Base-by-base conservation (phyloP, 2,888 invertebrate species). In the Xiphydria camelus region DNA sequence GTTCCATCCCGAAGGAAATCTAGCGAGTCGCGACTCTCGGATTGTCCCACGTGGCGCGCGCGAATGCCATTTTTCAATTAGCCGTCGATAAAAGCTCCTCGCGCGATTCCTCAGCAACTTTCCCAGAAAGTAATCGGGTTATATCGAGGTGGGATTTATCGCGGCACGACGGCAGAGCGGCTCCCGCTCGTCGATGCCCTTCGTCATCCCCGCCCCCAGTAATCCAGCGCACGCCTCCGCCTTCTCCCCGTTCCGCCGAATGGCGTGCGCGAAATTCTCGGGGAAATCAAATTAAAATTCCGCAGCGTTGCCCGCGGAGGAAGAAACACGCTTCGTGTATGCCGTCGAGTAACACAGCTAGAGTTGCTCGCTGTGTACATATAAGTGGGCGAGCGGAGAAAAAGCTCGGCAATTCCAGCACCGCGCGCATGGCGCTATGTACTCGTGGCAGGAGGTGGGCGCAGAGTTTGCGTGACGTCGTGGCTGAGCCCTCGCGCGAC, bases 271-370 rank as follows among this genome's bases (percentile, higher is more conserved):
- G 23, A 23, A 23, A 7, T 23, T 23, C 23, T 6, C 23, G n/a
- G 23, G 23, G 39, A 50, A 53, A 59, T 57, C 57, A 46, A 59
- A 59, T 59, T 59, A 59, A 59, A 59, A 59, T 59, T 59, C 59
- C 58, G 47, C 29, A 54, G 56, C 52, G 45, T 56, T 55, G 56
- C 56, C n/a, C n/a, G n/a, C n/a, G n/a, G n/a, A n/a, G n/a, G n/a
- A n/a, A n/a, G n/a, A n/a, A n/a, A n/a, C n/a, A n/a, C n/a, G n/a
- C n/a, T n/a, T n/a, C n/a, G n/a, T n/a, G n/a, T n/a, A n/a, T n/a
- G n/a, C n/a, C n/a, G n/a, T n/a, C n/a, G n/a, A n/a, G n/a, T n/a
- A n/a, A n/a, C n/a, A n/a, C n/a, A n/a, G n/a, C n/a, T n/a, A n/a
- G n/a, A n/a, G n/a, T n/a, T n/a, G n/a, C n/a, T n/a, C n/a, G n/a